Evolutionary conservation across 2,113 vertebrate species (phyloP).

Genomic region (Pimephales promelas): DNA sequence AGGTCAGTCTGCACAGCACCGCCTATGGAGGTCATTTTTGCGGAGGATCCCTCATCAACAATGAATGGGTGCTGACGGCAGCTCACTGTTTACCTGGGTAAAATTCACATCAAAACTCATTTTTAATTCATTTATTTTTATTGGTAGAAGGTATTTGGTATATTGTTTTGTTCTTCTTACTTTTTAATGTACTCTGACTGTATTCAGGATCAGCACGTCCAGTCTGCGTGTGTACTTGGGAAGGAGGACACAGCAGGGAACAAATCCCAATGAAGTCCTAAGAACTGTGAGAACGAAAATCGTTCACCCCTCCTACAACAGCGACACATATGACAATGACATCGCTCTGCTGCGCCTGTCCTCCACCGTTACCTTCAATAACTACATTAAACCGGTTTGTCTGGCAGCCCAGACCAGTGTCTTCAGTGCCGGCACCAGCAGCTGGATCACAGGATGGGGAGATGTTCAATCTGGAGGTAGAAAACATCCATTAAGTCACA

Average conservation of each 20-base stretch:
- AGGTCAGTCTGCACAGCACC: slow-evolving; percentile 40
- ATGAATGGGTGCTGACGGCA: slow-evolving; percentile 44
- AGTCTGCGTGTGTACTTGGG: slow-evolving; percentile 46
- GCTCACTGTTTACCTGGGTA: slow-evolving; percentile 41
- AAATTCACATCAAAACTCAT: not conserved
- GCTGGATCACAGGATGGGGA: slow-evolving; percentile 77
- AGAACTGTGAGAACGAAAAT: not conserved
- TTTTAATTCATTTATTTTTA: not conserved
- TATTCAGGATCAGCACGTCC: not conserved
- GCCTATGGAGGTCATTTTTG: slow-evolving; percentile 35
- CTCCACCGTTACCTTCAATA: slow-evolving; percentile 33
- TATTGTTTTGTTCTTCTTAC: not conserved
- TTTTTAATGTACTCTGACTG: no score
- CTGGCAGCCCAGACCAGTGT: slow-evolving; percentile 65
- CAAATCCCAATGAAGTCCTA: slow-evolving; percentile 14
- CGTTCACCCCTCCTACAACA: slow-evolving; percentile 58
- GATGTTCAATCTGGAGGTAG: not conserved
- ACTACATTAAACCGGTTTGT: slow-evolving; percentile 72
- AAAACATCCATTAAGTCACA: not conserved
- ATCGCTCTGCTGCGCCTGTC: slow-evolving; percentile 74
- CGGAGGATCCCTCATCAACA: slow-evolving; percentile 49
- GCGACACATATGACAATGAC: slow-evolving; percentile 66
- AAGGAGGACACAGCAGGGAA: not conserved
- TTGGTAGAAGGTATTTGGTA: not conserved
- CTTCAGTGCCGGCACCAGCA: slow-evolving; percentile 23